These are phyloP conservation scores for Perca flavescens DNA, from an alignment of 2,113 vertebrate species.

Conservation along the genomic window DNA sequence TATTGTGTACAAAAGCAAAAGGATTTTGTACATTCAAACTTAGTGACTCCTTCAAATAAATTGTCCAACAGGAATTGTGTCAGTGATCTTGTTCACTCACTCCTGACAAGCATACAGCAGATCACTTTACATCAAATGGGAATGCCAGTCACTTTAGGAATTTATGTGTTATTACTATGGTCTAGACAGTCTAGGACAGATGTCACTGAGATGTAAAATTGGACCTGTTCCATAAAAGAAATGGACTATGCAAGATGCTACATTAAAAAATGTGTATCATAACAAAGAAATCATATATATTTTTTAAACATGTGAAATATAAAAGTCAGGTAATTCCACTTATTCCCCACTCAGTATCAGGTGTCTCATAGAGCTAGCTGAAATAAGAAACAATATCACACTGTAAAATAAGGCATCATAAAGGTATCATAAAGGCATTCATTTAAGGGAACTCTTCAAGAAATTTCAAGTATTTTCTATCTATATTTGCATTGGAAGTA, in stretches of 20 bases:
- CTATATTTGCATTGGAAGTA: background rate
- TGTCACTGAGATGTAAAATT: constrained; percentile 72
- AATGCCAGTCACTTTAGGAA: constrained; percentile 78
- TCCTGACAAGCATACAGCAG: constrained; percentile 63
- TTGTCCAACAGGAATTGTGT: constrained; percentile 52
- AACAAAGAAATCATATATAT: constrained; percentile 8
- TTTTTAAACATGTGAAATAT: constrained; percentile 4
- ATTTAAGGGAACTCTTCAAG: background rate
- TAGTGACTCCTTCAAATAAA: constrained; percentile 56
- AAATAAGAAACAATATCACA: constrained; percentile 6
- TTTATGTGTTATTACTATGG: constrained; percentile 77
- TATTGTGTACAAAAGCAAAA: constrained; percentile 14
- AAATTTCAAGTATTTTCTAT: constrained; percentile 26
- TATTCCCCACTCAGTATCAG: background rate
- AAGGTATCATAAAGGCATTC: background rate
- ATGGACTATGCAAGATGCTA: constrained; percentile 38
- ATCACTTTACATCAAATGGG: constrained; percentile 78
- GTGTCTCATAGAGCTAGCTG: background rate
- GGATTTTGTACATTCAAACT: constrained; percentile 38
- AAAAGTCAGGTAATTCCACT: background rate
- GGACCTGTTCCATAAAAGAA: constrained; percentile 59
- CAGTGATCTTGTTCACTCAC: constrained; percentile 69
- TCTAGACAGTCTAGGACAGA: constrained; percentile 76
- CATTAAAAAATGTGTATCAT: constrained; percentile 23
- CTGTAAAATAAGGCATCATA: constrained; percentile 7